Evolutionary conservation across 2,888 invertebrate genomes (phyloP), one percentile per base, ranked within the genome.

Genomic region (Mycogona germanica): DNA sequence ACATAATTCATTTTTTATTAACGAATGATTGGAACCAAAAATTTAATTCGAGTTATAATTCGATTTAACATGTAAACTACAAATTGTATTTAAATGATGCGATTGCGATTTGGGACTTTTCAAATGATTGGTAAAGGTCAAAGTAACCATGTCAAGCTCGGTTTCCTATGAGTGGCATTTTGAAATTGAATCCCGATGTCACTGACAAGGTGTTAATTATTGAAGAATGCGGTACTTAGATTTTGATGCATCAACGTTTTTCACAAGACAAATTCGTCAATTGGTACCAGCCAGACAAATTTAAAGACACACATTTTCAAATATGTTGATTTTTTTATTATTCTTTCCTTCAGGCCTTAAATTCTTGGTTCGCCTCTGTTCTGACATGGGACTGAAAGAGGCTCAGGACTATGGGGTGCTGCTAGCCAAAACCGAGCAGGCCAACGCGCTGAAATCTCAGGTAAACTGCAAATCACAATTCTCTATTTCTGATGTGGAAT

Each of bases 371-470:
- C 79, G 88, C 61, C 71, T 95, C 48, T 86, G 88, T 65, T 84
- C 83, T 32, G 92, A 93, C 66, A 77, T 96, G 64, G 95, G 95
- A 0, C 76, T 96, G 65, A 78, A 85, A 37, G 96, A 97, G 66
- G 84, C 89, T 0, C 82, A 85, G 58, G 80, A 84, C 21, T 96
- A 93, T 73, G 78, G 82, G 1, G 73, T 80, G 32, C 91, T 92
- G 66, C 74, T 95, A 66, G 86, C 88, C 63, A 84, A 88, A 58
- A 80, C 76, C 3, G 74, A 79, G 59, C 71, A 71, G 58, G 65
- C 68, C 1, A 68, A 69, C 51, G 70, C 71, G 61, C 58, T 71
- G 12, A 64, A 67, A 59, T 71, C 71, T 9, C 45, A 53, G 37
- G 35, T 35, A 47, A 35, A 45, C 21, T n/a, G n/a, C n/a, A n/a